Percentiles rank a stretch among this genome's conserved stretches.
phyloP scores from a whole-genome alignment of 2,113 vertebrate species.

The Gopherus evgoodei region DNA sequence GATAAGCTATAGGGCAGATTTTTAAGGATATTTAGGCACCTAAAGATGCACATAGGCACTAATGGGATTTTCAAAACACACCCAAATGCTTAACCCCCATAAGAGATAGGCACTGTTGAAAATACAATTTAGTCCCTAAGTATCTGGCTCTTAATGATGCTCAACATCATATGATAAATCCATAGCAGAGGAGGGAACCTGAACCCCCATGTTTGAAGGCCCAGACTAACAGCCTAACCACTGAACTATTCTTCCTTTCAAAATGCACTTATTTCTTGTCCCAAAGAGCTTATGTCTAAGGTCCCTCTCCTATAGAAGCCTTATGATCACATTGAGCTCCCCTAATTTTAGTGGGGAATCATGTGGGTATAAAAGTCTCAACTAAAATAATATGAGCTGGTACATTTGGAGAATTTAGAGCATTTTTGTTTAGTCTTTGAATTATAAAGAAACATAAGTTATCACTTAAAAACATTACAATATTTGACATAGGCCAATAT shows the following conservation, averaged over 20 bases:
- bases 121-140: background rate
- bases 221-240: background rate
- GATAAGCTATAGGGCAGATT: background rate
- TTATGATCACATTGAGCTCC: background rate
- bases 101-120: background rate
- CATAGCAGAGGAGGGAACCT: background rate
- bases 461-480: background rate
- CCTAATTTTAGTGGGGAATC: background rate
- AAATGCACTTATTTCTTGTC: background rate
- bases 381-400: background rate
- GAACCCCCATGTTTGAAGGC: background rate
- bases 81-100: background rate
- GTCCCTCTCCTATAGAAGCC: background rate
- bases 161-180: background rate
- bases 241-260: background rate
- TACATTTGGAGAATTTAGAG: background rate
- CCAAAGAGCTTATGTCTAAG: background rate
- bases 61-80: background rate
- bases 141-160: background rate
- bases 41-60: background rate
- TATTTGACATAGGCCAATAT: fast-evolving
- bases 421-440: background rate
- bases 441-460: background rate
- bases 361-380: background rate
- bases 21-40: background rate